Conservation (phyloP, 2,888 invertebrate genomes). For the Allygus modestus region DNA sequence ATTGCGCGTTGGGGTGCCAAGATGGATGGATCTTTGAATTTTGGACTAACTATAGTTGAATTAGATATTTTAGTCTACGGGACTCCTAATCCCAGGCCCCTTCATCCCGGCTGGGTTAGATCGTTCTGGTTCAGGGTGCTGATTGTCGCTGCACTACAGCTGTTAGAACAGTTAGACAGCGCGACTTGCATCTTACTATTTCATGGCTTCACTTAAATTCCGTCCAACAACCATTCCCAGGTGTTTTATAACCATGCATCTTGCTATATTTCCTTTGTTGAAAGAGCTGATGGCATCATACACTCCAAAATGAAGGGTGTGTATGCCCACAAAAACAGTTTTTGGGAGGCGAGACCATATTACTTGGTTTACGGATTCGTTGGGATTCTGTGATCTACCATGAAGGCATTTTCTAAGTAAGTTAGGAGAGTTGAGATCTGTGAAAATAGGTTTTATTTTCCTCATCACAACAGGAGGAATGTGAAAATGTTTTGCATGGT, state of each 20-base stretch:
- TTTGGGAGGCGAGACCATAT: slow-evolving; percentile 48
- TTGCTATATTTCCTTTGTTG: slow-evolving; percentile 22
- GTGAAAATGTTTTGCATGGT: slow-evolving; percentile 3
- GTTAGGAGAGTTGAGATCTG: background rate
- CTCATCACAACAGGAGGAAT: slow-evolving; percentile 23
- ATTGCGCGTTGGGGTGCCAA: no score
- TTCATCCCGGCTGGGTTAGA: no score
- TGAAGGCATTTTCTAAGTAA: slow-evolving; percentile 13
- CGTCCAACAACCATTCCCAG: slow-evolving; percentile 6
- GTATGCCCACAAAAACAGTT: slow-evolving; percentile 42
- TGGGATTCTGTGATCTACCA: slow-evolving; percentile 43
- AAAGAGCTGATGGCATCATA: slow-evolving; percentile 44
- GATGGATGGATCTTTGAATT: no score
- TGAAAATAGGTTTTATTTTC: background rate
- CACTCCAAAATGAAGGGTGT: slow-evolving; percentile 6
- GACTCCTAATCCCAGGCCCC: no score
- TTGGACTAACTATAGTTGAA: no score
- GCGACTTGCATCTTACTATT: no score
- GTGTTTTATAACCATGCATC: slow-evolving; percentile 11
- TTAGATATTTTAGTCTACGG: no score
- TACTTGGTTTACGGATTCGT: slow-evolving; percentile 33
- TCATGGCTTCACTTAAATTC: no score
- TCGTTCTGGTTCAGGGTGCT: no score
- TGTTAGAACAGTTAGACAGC: no score
- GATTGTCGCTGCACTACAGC: no score